These are phyloP conservation scores for Trileptium ribeirensis DNA, from an alignment of 2,888 invertebrate genomes.

Conservation along the genomic window DNA sequence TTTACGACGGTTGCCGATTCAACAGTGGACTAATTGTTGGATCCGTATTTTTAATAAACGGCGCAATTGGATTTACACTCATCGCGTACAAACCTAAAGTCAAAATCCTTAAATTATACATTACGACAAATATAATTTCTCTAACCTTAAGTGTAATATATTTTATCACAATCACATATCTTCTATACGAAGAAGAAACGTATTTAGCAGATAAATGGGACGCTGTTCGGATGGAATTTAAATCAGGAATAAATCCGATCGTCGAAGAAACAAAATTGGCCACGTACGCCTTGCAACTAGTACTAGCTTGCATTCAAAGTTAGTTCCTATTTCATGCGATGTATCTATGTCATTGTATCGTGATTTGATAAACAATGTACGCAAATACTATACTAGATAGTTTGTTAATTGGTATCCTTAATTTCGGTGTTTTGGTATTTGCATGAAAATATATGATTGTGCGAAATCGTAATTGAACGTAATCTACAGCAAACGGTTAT, in stretches of 20 bases:
- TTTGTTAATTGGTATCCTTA: too few relatives aligned
- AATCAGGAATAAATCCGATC: constrained; percentile 40
- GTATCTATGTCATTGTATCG: too few relatives aligned
- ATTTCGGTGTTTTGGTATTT: too few relatives aligned
- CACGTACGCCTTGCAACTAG: constrained; percentile 46
- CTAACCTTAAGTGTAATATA: constrained; percentile 42
- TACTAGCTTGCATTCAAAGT: constrained; percentile 47
- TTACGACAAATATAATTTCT: constrained; percentile 38
- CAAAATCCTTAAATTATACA: constrained; percentile 41
- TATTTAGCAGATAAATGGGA: constrained; percentile 13
- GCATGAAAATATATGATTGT: too few relatives aligned
- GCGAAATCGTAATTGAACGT: too few relatives aligned
- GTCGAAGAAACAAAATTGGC: constrained; percentile 47
- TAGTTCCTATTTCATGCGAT: constrained; percentile 11
- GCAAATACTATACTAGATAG: too few relatives aligned
- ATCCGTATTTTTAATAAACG: constrained; percentile 42
- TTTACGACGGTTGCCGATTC: constrained; percentile 23
- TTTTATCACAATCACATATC: constrained; percentile 45
- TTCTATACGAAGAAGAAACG: constrained; percentile 37
- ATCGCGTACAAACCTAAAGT: constrained; percentile 39
- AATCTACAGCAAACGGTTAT: too few relatives aligned
- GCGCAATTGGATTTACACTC: constrained; percentile 41
- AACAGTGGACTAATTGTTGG: constrained; percentile 29
- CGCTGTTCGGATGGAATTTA: not conserved
- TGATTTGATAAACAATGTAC: too few relatives aligned